Percentiles rank a stretch among this genome's conserved stretches.
phyloP scores from a whole-genome alignment of 2,113 vertebrate genomes.

The Piprites chloris region DNA sequence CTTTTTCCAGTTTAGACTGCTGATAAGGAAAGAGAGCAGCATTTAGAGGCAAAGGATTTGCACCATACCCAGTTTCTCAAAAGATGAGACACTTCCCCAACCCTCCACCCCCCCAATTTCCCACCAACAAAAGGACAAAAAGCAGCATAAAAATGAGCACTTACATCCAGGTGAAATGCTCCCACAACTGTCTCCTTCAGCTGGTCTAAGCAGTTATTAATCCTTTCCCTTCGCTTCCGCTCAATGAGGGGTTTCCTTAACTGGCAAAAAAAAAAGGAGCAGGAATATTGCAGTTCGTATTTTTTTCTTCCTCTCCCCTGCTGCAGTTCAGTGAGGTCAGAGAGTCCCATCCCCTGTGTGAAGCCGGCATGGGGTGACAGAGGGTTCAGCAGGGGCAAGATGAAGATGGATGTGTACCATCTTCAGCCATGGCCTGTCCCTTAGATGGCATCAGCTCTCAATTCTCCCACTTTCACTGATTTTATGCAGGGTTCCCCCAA shows the following conservation, averaged over 20 bases:
- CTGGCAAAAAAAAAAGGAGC: slow-evolving; percentile 55
- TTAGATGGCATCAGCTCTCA: neutral
- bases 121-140: neutral
- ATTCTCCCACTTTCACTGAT: neutral
- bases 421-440: neutral
- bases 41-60: neutral
- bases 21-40: slow-evolving; percentile 19
- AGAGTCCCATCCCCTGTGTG: neutral
- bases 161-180: slow-evolving; percentile 87
- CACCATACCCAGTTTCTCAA: neutral
- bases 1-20: slow-evolving; percentile 92
- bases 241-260: slow-evolving; percentile 89
- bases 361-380: rapidly evolving
- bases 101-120: too few relatives aligned
- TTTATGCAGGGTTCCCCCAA: slow-evolving; percentile 60
- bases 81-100: neutral
- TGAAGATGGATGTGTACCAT: rapidly evolving
- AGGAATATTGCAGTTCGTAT: neutral
- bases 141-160: slow-evolving; percentile 1
- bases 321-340: neutral
- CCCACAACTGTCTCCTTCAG: slow-evolving; percentile 86
- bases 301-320: neutral
- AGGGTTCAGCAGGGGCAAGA: neutral
- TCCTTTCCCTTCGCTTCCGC: slow-evolving; percentile 86
- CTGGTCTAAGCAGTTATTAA: slow-evolving; percentile 88